Evolutionary conservation across 2,797 vertebrate species (phyloP), one percentile per base, ranked within the genome.

Genomic region (Gymnothorax reevesii): DNA sequence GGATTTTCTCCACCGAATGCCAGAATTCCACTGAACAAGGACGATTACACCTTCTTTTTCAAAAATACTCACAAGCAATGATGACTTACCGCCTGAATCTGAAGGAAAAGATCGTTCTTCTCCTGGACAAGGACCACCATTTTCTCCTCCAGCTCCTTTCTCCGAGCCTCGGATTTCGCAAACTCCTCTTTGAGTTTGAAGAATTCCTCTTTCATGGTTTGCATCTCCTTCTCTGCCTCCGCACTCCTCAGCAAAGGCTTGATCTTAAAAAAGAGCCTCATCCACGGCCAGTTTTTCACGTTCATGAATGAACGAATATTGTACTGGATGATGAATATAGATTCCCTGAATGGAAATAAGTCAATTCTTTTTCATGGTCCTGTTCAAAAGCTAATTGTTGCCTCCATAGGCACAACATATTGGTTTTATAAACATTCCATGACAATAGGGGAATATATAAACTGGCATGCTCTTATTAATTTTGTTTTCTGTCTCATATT

Each of bases 181-280:
- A 98, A 94, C 0, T 97, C 96, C 9, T 96, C 90, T 69, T 97
- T 94, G 88, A 93, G 94, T 84, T 94, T 93, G 1, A 91, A 92
- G 91, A 93, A 94, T 79, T 92, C 93, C 52, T 97, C 94, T 80
- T 98, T 98, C 96, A 98, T 97, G 88, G 90, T 96, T 83, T 93
- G 93, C 95, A 97, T 96, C 17, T 97, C 97, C 86, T 98, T 97
- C 87, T 97, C 97, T 7, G 96, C 95, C 84, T 96, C 95, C 0
- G 97, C 97, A 4, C 97, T 98, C 94, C 96, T 97, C 80, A 98
- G 93, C 62, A 98, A 95, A 33, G 97, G 97, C 88, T 98, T 98
- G 89, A 98, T 97, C 93, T 97, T 98, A 92, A 97, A 98, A 86
- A 96, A 97, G 3, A 98, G 91, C 86, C 97, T 97, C 96, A 97